Evolutionary conservation across 2,113 vertebrate species (phyloP).

Genomic region (Tylochromis polylepis): DNA sequence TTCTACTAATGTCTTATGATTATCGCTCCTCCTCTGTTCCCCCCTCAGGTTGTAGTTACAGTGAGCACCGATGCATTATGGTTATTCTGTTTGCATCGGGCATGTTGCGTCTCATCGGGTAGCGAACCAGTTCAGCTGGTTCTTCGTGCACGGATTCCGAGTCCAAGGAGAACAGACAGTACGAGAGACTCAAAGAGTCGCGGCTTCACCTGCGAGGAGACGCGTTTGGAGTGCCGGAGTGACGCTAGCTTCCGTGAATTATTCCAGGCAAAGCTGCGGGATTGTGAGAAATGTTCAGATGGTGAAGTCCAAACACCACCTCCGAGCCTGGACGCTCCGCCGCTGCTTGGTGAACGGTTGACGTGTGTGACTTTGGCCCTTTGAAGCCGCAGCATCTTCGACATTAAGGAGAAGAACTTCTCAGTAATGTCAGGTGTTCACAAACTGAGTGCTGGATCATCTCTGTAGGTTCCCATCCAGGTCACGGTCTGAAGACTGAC

Average conservation of each 20-base stretch:
- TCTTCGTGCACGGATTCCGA: not conserved
- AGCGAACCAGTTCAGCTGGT: not conserved
- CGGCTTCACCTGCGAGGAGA: not conserved
- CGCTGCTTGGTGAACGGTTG: no score
- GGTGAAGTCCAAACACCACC: not conserved
- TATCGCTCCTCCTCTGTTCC: not conserved
- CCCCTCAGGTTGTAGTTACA: not conserved
- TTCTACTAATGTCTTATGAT: not conserved
- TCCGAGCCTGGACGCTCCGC: not conserved
- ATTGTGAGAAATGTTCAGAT: not conserved
- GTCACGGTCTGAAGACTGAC: not conserved
- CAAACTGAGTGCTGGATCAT: not conserved
- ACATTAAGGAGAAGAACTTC: not conserved
- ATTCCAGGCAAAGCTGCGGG: not conserved
- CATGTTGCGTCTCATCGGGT: not conserved
- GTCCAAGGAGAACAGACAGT: not conserved
- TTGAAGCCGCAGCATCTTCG: not conserved
- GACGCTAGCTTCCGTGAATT: not conserved
- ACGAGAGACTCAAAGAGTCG: not conserved
- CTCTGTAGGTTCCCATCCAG: not conserved
- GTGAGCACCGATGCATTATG: not conserved
- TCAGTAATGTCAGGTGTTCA: no score
- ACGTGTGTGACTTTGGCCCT: no score
- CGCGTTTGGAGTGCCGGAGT: not conserved
- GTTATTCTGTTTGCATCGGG: not conserved